Percentiles rank a stretch among this genome's conserved stretches.
phyloP scores from a whole-genome alignment of 2,888 invertebrate species.

The Megalurothrips usitatus region DNA sequence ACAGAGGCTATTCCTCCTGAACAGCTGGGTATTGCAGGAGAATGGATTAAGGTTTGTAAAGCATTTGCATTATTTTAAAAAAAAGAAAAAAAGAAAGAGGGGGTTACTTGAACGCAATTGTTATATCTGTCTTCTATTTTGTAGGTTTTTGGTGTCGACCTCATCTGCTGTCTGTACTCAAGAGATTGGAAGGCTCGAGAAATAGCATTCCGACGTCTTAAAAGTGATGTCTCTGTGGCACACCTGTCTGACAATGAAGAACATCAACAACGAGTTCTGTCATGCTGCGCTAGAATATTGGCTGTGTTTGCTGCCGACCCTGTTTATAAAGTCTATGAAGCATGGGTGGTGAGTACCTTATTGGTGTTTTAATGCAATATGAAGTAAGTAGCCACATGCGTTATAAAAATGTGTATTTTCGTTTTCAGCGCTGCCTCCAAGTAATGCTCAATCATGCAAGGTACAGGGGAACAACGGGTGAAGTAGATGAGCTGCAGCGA shows the following conservation, averaged over 20 bases:
- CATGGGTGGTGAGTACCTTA: constrained; percentile 44
- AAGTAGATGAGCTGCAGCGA: constrained; percentile 40
- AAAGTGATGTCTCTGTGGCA: constrained; percentile 40
- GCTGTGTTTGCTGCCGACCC: constrained; percentile 47
- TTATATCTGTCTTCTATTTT: background rate
- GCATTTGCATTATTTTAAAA: background rate
- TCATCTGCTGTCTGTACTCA: constrained; percentile 46
- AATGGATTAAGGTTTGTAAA: constrained; percentile 33
- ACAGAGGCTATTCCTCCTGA: constrained; percentile 28
- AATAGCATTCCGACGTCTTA: constrained; percentile 44
- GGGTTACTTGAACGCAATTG: background rate
- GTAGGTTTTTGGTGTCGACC: constrained; percentile 45
- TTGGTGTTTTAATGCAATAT: no score
- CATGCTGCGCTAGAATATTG: constrained; percentile 45
- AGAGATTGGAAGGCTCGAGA: constrained; percentile 45
- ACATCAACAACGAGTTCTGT: constrained; percentile 41
- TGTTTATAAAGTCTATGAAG: constrained; percentile 48
- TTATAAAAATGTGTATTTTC: no score
- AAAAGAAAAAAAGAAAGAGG: background rate
- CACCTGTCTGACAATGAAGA: constrained; percentile 35
- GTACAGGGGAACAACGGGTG: constrained; percentile 23
- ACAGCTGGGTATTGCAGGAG: constrained; percentile 31
- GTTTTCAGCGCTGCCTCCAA: constrained; percentile 39
- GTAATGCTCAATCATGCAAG: constrained; percentile 38
- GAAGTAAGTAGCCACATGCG: no score